Base-by-base conservation (phyloP, 1,140 invertebrate genomes). In the Neodiprion pinetum region DNA sequence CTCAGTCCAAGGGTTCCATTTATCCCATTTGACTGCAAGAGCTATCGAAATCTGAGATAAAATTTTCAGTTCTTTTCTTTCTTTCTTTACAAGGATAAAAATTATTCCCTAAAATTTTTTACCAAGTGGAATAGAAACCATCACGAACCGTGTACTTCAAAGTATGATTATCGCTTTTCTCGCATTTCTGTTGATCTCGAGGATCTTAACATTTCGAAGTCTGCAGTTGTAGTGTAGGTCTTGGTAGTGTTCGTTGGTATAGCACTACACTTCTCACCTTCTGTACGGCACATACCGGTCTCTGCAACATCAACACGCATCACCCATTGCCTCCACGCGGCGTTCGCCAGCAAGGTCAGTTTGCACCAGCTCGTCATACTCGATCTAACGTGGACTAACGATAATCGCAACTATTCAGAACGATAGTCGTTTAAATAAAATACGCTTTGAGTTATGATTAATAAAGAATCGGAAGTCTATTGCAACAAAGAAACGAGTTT, bases 291-390 rank as follows among this genome's bases (percentile, higher is more conserved):
- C 53, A 61, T 14, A 61, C 11, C 53, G 53, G 53, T 9, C 53
- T 61, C 53, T 61, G 53, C 53, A 61, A 61, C 53, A 17, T 61
- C 53, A 61, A 14, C 53, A 61, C 53, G 53, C 53, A 61, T 61
- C 53, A 61, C 53, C 53, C 53, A 61, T 17, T 61, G 53, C 53
- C 53, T 61, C 53, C 53, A 61, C 53, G n/a, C 53, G 53, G 5
- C 53, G 53, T 17, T 61, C 53, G 53, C n/a, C 53, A 61, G 53
- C 53, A 61, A 61, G 53, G 53, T 61, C 53, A 61, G 53, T 61
- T 17, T 61, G 53, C 53, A 61, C 53, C n/a, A 12, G 53, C 4
- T 61, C 53, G 53, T 12, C n/a, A 61, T 61, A 14, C 53, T 61
- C 53, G 53, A 61, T 61, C 11, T 61, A 61, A 61, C 53, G n/a